These are phyloP conservation scores for Glossophaga mutica DNA, from an alignment of 2,797 vertebrate genomes.

Conservation along the genomic window DNA sequence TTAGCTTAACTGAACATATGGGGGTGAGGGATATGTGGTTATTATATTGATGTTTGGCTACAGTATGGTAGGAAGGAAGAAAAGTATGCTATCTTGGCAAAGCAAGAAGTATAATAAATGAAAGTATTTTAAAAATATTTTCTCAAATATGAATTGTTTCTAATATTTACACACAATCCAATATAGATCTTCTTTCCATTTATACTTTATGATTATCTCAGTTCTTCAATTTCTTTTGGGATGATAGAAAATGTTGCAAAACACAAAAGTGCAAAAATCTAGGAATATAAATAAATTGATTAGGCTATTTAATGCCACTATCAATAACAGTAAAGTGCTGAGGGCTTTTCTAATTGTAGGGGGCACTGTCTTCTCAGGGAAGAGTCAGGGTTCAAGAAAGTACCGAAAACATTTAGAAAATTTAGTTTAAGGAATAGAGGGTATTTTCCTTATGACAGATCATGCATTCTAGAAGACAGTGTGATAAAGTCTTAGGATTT, in stretches of 20 bases:
- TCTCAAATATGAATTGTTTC: neutral
- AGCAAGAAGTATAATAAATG: neutral
- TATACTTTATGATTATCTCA: neutral
- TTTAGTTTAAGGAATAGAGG: neutral
- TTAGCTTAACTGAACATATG: neutral
- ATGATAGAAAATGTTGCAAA: neutral
- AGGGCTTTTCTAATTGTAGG: neutral
- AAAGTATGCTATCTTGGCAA: neutral
- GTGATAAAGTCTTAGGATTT: neutral
- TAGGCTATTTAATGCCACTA: neutral
- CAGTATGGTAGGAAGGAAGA: neutral
- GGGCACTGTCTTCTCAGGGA: neutral
- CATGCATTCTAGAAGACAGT: neutral
- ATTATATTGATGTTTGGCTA: neutral
- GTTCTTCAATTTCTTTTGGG: neutral
- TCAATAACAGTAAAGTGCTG: neutral
- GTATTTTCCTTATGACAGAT: neutral
- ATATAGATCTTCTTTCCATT: neutral
- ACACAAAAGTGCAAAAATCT: neutral
- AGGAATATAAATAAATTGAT: neutral
- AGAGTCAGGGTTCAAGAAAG: neutral
- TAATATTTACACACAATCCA: neutral
- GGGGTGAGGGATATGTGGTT: neutral
- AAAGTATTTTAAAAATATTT: neutral
- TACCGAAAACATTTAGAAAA: neutral